Evolutionary conservation across 1,140 invertebrate genomes (phyloP).

Genomic region (Centruroides sculpturatus): DNA sequence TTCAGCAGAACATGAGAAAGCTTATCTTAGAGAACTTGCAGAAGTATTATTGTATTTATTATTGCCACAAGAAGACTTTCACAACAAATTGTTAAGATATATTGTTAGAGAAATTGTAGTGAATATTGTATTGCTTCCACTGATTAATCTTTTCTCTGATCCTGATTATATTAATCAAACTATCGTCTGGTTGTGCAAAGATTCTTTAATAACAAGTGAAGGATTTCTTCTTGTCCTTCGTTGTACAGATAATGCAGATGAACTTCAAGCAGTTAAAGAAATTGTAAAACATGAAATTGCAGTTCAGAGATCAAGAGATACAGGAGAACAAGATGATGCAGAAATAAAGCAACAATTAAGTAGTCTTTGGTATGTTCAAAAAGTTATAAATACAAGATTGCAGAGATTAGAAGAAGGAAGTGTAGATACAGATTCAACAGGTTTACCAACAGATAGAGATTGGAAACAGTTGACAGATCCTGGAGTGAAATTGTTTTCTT

Average conservation of each 20-base stretch:
- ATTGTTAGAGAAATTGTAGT: slow-evolving; percentile 59
- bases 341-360: slow-evolving; percentile 77
- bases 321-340: slow-evolving; percentile 63
- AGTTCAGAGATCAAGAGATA: slow-evolving; percentile 57
- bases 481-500: slow-evolving; percentile 45
- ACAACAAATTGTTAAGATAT: slow-evolving; percentile 59
- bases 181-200: slow-evolving; percentile 73
- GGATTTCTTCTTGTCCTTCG: slow-evolving; percentile 65
- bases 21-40: slow-evolving; percentile 65
- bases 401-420: slow-evolving; percentile 18
- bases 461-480: slow-evolving; percentile 38
- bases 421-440: slow-evolving; percentile 34
- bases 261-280: slow-evolving; percentile 61
- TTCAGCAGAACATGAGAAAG: slow-evolving; percentile 36
- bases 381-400: slow-evolving; percentile 45
- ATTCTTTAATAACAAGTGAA: slow-evolving; percentile 57
- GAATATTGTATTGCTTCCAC: slow-evolving; percentile 58
- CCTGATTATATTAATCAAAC: slow-evolving; percentile 89
- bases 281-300: slow-evolving; percentile 65
- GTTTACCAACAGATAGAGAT: slow-evolving; percentile 28
- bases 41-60: slow-evolving; percentile 73
- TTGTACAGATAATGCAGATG: slow-evolving; percentile 57
- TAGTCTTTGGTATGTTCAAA: slow-evolving; percentile 64
- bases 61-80: slow-evolving; percentile 68
- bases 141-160: slow-evolving; percentile 69